Evolutionary conservation across 2,888 invertebrate genomes (phyloP).

Genomic region (Gasteruption jaculator): DNA sequence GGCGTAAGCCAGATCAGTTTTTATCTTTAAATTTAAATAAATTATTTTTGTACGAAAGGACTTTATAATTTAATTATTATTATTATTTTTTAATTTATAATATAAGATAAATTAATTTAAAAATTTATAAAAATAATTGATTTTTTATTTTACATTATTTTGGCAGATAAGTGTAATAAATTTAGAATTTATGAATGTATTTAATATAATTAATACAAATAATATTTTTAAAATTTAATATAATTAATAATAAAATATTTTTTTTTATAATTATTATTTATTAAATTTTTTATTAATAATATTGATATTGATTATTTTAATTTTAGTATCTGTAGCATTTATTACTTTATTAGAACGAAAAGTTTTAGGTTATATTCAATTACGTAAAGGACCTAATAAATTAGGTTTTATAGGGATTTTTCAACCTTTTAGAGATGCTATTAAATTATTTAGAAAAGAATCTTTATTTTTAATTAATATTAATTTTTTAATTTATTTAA

Average conservation of each 20-base stretch:
- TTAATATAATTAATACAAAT: slow-evolving; percentile 51
- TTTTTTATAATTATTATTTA: slow-evolving; percentile 33
- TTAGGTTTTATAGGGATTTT: slow-evolving; percentile 61
- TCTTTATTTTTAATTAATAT: slow-evolving; percentile 57
- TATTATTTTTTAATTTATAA: slow-evolving; percentile 45
- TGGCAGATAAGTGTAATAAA: slow-evolving; percentile 68
- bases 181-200: slow-evolving; percentile 66
- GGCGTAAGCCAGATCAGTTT: slow-evolving; percentile 82
- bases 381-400: slow-evolving; percentile 73
- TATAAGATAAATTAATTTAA: too few relatives aligned
- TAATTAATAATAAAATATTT: slow-evolving; percentile 52
- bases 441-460: slow-evolving; percentile 70
- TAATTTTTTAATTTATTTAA: slow-evolving; percentile 62
- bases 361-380: slow-evolving; percentile 66
- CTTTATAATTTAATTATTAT: slow-evolving; percentile 56
- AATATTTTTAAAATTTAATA: slow-evolving; percentile 56
- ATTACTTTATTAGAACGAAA: slow-evolving; percentile 63
- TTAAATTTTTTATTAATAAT: slow-evolving; percentile 51
- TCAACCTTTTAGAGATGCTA: slow-evolving; percentile 70
- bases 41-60: slow-evolving; percentile 79
- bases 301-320: slow-evolving; percentile 51
- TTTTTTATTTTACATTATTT: too few relatives aligned
- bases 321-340: slow-evolving; percentile 66
- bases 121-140: too few relatives aligned
- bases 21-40: slow-evolving; percentile 62